A percentile compares a stretch with the other conserved stretches of the same genome.
Conservation (phyloP, 2,113 vertebrate genomes). For the Poecile atricapillus region DNA sequence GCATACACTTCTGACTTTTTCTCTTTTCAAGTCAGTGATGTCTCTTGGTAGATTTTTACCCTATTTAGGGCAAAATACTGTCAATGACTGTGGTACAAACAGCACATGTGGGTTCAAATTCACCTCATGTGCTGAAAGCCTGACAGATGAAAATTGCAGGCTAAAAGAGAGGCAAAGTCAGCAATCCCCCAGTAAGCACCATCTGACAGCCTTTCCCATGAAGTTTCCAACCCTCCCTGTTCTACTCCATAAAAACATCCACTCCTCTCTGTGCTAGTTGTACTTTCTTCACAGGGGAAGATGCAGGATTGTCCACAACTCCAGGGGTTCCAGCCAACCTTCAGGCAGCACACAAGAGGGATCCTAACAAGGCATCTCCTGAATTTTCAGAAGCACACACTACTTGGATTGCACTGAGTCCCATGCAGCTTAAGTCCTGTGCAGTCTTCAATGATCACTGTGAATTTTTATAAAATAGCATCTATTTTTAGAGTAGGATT, state of each 20-base stretch:
- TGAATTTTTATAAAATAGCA: not conserved
- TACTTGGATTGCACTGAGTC: not conserved
- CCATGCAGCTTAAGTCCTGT: not conserved
- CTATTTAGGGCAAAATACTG: not conserved
- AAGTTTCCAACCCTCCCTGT: not conserved
- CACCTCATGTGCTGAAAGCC: not conserved
- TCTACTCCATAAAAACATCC: not conserved
- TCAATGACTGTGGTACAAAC: not conserved
- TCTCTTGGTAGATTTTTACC: not conserved
- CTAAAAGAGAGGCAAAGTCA: not conserved
- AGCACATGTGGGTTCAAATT: not conserved
- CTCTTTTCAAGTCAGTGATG: not conserved
- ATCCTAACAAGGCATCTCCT: not conserved
- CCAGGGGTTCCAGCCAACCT: not conserved
- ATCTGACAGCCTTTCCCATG: not conserved
- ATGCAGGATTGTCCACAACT: not conserved
- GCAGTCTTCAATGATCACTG: not conserved
- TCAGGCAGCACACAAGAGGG: not conserved
- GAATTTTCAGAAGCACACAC: not conserved
- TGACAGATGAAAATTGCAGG: not conserved
- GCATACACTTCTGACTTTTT: not conserved
- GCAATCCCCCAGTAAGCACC: not conserved
- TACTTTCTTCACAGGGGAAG: not conserved
- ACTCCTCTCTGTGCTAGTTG: not conserved
- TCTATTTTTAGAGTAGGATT: not conserved